Base-by-base conservation (phyloP, 2,113 vertebrate species). In the Tenrec ecaudatus region DNA sequence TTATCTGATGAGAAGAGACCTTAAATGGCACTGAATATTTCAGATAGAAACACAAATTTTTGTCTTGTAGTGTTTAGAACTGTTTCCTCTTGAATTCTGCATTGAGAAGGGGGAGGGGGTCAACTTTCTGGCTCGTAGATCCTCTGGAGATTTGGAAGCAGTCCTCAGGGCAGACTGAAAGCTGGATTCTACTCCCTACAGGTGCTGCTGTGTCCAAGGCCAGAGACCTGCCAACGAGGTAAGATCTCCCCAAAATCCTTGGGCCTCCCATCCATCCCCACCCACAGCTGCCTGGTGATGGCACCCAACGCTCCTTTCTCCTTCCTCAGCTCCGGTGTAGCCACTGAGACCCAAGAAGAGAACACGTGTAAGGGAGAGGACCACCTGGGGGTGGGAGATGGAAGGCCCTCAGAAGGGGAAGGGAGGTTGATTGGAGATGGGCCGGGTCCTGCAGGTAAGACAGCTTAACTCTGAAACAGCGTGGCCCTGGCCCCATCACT, bases 271-370 rank as follows among this genome's bases (percentile, higher is more conserved):
- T 11, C 1, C 15, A 17, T 2, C 64, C 25, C 22, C 3, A 1
- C 53, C 22, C 0, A 0, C 0, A 3, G 27, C 23, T n/a, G 33
- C 36, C 31, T 0, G 33, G 0, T 22, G 9, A 23, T 4, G n/a
- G n/a, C 53, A 16, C 60, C 38, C 60, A n/a, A 82, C 15, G 3
- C 15, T 53, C 36, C 23, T 2, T 2, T 64, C 53, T 71, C 38
- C 64, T 43, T 43, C 68, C 58, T 38, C 64, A 86, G 86, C 82
- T 73, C 86, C 6, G 2, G 69, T 22, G 16, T 38, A 0, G 29
- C 27, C 22, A 27, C 36, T 1, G 47, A 43, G 0, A 0, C 19
- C 25, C 73, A 29, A 25, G 87, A 84, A 19, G 85, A 94, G 3
- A n/a, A 10, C 62, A 2, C 57, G 23, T 90, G 69, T 92, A 64